Evolutionary conservation across 2,888 invertebrate genomes (phyloP), one percentile per base, ranked within the genome.

Genomic region (Apamea crenata): DNA sequence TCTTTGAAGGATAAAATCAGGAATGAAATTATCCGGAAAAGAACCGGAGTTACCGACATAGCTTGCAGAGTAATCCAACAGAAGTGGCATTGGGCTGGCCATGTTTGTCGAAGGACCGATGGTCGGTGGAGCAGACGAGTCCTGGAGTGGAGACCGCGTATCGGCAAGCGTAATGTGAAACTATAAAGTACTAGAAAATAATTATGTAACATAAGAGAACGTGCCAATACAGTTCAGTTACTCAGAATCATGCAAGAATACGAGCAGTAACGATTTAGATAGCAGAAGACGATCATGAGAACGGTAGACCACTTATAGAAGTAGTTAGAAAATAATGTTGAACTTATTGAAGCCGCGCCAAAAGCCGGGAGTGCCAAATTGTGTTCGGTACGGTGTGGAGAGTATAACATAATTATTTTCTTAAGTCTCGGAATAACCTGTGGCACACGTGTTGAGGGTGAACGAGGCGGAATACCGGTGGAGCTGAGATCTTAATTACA

Each of bases 341-440:
- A 69, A 65, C 56, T 69, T 68, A 73, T 73, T 79, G 63, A 84
- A 80, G 44, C 32, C 65, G 29, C 56, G 29, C 56, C 47, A 83
- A 72, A 63, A 56, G 29, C 40, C 10, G 4, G 32, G 61, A 63
- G 47, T 8, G 16, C 50, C 16, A 69, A 72, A 65, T 82, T 68
- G 67, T 32, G 47, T 71, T 61, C 56, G 18, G 21, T 47, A 40
- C 21, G 66, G 1, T 40, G 3, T 47, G 50, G 36, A 70, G 65
- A 81, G 78, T 81, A 53, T 80, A 79, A 77, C 76, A 72, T 86
- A 80, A 78, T 85, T 77, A 86, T 83, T 81, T 87, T 89, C 83
- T 80, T 81, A 95, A 95, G 82, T 96, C 95, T 29, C 95, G 47
- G 67, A 81, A 87, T 88, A 81, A 81, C 80, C 72, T 75, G 77